Base-by-base conservation (phyloP, 2,113 vertebrate genomes). In the Tragelaphus strepsiceros region DNA sequence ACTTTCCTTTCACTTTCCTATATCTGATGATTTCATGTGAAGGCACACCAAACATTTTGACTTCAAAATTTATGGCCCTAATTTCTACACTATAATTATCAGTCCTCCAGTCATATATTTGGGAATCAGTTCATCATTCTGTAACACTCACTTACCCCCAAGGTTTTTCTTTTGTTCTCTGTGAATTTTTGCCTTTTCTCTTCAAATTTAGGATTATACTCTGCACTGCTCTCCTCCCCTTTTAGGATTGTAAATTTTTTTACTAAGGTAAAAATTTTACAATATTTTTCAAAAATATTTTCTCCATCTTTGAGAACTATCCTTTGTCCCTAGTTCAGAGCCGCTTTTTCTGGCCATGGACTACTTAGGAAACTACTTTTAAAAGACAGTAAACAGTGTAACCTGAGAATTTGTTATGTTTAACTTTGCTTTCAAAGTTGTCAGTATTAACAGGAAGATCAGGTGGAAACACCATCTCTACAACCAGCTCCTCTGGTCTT, bases 281-380 rank as follows among this genome's bases (percentile, higher is more conserved):
- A 74, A 13, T 22, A 24, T 24, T 39, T 93, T 39, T 59, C 46
- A 96, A 94, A 96, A 96, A 90, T 93, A 91, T 83, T 92, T 87
- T 54, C 16, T 92, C 14, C 26, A 28, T 32, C 46, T 78, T 93
- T 81, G 64, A 95, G 94, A 95, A 49, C 26, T 28, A 53, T 7
- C 49, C 78, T 96, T 96, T 64, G 59, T 39, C 30, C 9, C 39
- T 80, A 84, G 5, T 53, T 88, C 84, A 90, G 54, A 82, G 35
- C 16, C 5, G 59, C 21, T 91, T 53, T 86, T 90, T 94, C 35
- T 82, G 58, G 62, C 81, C 17, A 67, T 32, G 83, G 28, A 39
- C 35, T 32, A 89, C 43, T 24, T 22, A 22, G 62, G 46, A 91
- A 92, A 90, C 26, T 8, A 94, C 67, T 91, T 96, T 84, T 83